Evolutionary conservation across 2,797 vertebrate genomes (phyloP), one percentile per base, ranked within the genome.

Genomic region (Poeciliopsis gracilis): DNA sequence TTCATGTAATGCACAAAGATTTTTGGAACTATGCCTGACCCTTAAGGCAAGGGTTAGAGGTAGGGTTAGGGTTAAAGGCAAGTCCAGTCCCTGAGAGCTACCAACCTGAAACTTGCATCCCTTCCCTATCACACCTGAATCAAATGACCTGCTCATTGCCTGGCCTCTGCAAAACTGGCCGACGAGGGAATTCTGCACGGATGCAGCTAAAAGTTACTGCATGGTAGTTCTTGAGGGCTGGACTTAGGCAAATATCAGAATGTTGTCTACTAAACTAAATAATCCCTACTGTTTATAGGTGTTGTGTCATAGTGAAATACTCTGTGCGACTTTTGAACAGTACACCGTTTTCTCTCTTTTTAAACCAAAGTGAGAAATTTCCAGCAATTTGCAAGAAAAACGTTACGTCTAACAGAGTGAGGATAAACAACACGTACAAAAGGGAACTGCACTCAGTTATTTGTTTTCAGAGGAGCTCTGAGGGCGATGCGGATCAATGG

Each of bases 401-500:
- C 77, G 25, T 77, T 76, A 77, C 80, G 25, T 45, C 43, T 45
- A 45, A 70, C 25, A 28, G 25, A 46, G 43, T 46, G 67, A 70
- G 67, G 67, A 86, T 12, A 77, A 83, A 70, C 80, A 88, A 85
- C 88, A 75, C 73, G 77, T 81, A 49, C 77, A 78, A 82, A 84
- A 84, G 72, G 87, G 30, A 83, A 47, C 25, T 30, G 69, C 69
- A 46, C 81, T 78, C 75, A 75, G 85, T 87, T 86, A 84, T 81
- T 76, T 89, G 82, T 79, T 87, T 83, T 86, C 84, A 79, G 77
- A 90, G 85, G 74, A 82, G 84, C 88, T 92, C 84, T 82, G 75
- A 88, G 89, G 87, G 86, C 2, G 5, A 51, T 80, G 0, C n/a
- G 72, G 89, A 93, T 93, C 92, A 88, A 91, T 93, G 90, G 80